Evolutionary conservation across 2,888 invertebrate genomes (phyloP).

Genomic region (Barypeithes pellucidus): DNA sequence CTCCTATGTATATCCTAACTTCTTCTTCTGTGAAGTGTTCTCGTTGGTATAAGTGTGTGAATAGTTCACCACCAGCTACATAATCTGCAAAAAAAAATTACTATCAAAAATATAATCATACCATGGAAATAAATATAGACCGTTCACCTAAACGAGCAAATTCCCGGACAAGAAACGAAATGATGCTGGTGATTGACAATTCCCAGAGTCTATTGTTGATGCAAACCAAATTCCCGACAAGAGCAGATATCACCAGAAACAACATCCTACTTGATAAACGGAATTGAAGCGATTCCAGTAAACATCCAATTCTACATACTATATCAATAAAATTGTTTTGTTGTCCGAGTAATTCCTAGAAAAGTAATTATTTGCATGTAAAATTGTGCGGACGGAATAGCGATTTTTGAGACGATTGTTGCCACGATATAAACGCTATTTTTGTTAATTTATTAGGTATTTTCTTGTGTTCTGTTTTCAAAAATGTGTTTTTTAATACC

Average conservation of each 20-base stretch:
- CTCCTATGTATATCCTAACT: conserved; percentile 95
- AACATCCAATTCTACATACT: not conserved
- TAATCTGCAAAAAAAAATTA: conserved; percentile 82
- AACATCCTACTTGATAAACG: not conserved
- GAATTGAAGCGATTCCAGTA: not conserved
- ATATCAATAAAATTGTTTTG: not conserved
- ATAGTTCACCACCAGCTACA: conserved; percentile 97
- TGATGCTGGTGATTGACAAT: not conserved
- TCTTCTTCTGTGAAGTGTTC: conserved; percentile 93
- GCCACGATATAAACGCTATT: not conserved
- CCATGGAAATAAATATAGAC: too few relatives aligned
- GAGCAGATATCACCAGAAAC: not conserved
- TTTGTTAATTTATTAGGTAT: too few relatives aligned
- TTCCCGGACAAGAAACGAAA: too few relatives aligned
- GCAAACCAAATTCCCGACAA: not conserved
- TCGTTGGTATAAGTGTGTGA: conserved; percentile 95
- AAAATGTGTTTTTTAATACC: too few relatives aligned
- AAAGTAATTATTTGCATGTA: not conserved
- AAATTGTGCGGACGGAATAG: not conserved
- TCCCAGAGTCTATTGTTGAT: conserved; percentile 2
- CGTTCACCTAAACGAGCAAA: too few relatives aligned
- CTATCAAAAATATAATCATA: not conserved
- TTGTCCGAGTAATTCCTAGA: not conserved
- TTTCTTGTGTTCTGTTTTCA: too few relatives aligned
- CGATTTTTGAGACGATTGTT: not conserved